Percentiles rank a stretch among this genome's conserved stretches.
phyloP scores from a whole-genome alignment of 2,888 invertebrate genomes.

The Epinotia nisella region DNA sequence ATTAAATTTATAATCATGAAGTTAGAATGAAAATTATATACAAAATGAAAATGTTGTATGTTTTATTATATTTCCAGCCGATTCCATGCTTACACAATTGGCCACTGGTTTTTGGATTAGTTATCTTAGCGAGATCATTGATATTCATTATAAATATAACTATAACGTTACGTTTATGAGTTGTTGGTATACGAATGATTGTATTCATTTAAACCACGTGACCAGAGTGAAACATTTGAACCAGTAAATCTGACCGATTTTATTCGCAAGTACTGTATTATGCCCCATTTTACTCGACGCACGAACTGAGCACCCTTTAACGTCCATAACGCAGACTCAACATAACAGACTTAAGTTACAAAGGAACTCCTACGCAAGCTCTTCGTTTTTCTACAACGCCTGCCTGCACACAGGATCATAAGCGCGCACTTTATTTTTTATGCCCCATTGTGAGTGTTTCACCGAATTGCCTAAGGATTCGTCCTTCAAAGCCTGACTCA shows the following conservation, averaged over 20 bases:
- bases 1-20: no score
- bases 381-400: not conserved
- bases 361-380: not conserved
- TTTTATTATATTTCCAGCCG: no score
- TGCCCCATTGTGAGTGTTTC: constrained; percentile 40
- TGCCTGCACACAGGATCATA: constrained; percentile 26
- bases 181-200: no score
- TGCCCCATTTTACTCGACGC: constrained; percentile 3
- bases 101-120: no score
- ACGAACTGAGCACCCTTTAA: constrained; percentile 14
- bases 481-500: constrained; percentile 17
- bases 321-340: constrained; percentile 4
- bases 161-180: no score
- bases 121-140: no score
- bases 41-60: no score
- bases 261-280: constrained; percentile 12
- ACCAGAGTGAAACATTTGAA: not conserved
- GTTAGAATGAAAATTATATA: no score
- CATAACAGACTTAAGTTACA: not conserved
- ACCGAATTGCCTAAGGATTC: constrained; percentile 31
- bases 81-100: no score
- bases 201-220: not conserved
- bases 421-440: constrained; percentile 41
- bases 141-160: no score
- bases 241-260: not conserved